Base-by-base conservation (phyloP, 2,888 invertebrate species). In the Agrotis clavis region DNA sequence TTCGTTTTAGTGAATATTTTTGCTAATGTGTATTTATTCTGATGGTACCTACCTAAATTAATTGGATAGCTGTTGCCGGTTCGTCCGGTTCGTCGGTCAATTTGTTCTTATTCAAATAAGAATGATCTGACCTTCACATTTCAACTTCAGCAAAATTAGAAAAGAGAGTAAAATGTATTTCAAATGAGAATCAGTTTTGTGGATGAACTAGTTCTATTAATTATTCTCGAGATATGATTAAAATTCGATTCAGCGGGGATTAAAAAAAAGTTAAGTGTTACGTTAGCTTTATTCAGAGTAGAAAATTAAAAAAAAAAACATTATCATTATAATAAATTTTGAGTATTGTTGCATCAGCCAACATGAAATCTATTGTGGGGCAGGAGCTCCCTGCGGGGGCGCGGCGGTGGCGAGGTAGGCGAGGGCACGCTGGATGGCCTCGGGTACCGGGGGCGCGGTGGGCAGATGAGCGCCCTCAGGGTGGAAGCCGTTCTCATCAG, bases 401-500 rank as follows among this genome's bases (percentile, higher is more conserved):
- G 97, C 97, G 53, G 97, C 97, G 59, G 97, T 97, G 62, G 97
- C 97, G 87, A 97, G 94, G 90, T 97, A 97, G 50, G 97, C 97
- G 63, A 98, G 92, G 25, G 98, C 97, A 72, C 97, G 96, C 88
- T 97, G 97, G 86, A 98, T 98, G 77, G 97, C 97, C 70, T 96
- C 97, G 35, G 98, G 98, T 73, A 98, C 97, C 83, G 98, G 98
- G 51, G 98, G 98, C 13, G 97, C 96, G 14, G 97, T 97, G 47
- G 97, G 97, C n/a, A 97, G 90, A 85, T 97, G 97, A 14, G 95
- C 96, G 4, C 97, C 97, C 84, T 94, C 96, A 1, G 97, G 97
- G 88, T 97, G 97, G 96, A 97, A 97, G 30, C 98, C 98, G 84
- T 97, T 97, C 90, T 98, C 98, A 83, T 98, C 98, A 79, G 98